Base-by-base conservation (phyloP, 2,888 invertebrate genomes). In the Hypercompe scribonia region DNA sequence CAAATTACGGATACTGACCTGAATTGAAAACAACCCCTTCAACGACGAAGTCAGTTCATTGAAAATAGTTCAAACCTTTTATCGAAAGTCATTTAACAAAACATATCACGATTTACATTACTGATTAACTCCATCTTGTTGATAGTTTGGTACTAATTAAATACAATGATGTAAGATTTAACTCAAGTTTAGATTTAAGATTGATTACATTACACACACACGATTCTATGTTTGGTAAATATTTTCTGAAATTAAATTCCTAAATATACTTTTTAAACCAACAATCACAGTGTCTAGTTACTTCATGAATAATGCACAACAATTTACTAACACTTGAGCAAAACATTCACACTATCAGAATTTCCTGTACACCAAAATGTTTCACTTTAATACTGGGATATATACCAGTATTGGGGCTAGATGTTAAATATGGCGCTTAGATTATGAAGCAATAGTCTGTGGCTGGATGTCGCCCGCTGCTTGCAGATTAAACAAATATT, bases 401-500 rank as follows among this genome's bases (percentile, higher is more conserved):
- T 75, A 79, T 72, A 74, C 71, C 76, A 79, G 73, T 70, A 77
- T 82, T 77, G 71, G 74, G 76, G 74, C 82, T 84, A 82, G 86
- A 89, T 87, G 90, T 92, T 92, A 90, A 93, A 93, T 92, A 90
- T 91, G 90, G 88, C 89, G 90, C 89, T 89, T 88, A 93, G 93
- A 94, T 94, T 92, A 94, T 93, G 88, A 76, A 83, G 90, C 92
- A 91, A 93, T 93, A 93, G 91, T 90, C 91, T 87, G 90, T 79
- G 90, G 92, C 86, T 86, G 90, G 90, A 89, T 90, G 92, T 90
- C 92, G 92, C 90, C 85, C 82, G 81, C 80, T 74, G 89, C 89
- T 87, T 90, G 91, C 89, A 94, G 95, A 95, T 95, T 95, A 94
- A 94, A 94, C 95, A 95, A 95, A 95, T 95, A 95, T 95, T 93